These are phyloP conservation scores for Nomia melanderi DNA, from an alignment of 1,140 invertebrate genomes.

Conservation along the genomic window DNA sequence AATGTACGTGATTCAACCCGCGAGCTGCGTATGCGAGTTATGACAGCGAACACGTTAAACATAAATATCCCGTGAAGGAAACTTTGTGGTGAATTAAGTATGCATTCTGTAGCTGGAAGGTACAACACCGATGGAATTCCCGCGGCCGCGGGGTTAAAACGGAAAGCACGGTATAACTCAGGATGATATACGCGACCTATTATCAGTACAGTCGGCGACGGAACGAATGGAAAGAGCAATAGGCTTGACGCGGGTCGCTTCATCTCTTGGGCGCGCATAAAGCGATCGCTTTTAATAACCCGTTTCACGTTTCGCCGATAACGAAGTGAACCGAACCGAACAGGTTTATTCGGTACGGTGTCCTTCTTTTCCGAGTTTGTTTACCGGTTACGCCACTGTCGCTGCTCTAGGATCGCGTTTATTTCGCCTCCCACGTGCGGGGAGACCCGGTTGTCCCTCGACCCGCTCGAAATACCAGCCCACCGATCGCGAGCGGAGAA, in stretches of 20 bases:
- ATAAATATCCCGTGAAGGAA: too few relatives aligned
- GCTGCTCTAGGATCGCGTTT: slow-evolving; percentile 16
- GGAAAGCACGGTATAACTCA: too few relatives aligned
- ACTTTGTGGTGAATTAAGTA: too few relatives aligned
- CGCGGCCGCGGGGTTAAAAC: too few relatives aligned
- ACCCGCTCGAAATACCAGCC: slow-evolving; percentile 15
- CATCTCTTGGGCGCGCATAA: background rate
- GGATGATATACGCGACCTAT: too few relatives aligned
- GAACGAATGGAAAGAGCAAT: background rate
- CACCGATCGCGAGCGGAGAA: slow-evolving; percentile 16
- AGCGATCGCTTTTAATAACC: slow-evolving; percentile 52
- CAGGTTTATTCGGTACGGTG: slow-evolving; percentile 42
- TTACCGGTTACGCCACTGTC: slow-evolving; percentile 58
- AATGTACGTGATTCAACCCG: too few relatives aligned
- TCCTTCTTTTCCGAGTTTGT: slow-evolving; percentile 54
- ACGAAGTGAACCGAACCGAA: slow-evolving; percentile 42
- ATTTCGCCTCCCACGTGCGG: slow-evolving; percentile 61
- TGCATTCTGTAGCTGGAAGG: too few relatives aligned
- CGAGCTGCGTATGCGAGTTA: too few relatives aligned
- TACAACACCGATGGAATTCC: too few relatives aligned
- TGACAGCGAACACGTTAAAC: too few relatives aligned
- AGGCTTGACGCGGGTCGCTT: too few relatives aligned
- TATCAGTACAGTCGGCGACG: too few relatives aligned
- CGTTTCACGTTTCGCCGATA: slow-evolving; percentile 51
- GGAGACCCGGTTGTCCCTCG: background rate